These are phyloP conservation scores for Eublepharis macularius DNA, from an alignment of 2,113 vertebrate genomes.

Conservation along the genomic window DNA sequence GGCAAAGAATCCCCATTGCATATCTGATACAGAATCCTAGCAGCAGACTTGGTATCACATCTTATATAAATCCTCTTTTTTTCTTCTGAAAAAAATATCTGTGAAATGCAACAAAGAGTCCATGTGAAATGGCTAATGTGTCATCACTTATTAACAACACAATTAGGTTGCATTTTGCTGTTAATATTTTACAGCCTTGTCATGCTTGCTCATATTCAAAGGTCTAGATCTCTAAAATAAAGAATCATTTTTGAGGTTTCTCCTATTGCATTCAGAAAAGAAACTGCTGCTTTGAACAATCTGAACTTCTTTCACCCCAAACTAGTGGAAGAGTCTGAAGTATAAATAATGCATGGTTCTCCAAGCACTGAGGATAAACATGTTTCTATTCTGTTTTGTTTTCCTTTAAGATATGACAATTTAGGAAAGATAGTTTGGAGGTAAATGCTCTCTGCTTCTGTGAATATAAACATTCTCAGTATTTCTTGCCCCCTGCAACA, in stretches of 20 bases:
- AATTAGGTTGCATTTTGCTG: background rate
- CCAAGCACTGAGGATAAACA: conserved; percentile 74
- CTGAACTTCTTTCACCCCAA: conserved; percentile 69
- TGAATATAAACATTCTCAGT: conserved; percentile 59
- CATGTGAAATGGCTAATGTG: background rate
- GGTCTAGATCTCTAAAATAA: conserved; percentile 59
- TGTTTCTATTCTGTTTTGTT: conserved; percentile 75
- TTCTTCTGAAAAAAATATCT: background rate
- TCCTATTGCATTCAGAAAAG: conserved; percentile 69
- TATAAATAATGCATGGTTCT: conserved; percentile 78
- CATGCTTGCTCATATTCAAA: conserved; percentile 35
- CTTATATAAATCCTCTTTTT: background rate
- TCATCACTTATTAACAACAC: rapidly evolving
- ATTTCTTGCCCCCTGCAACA: conserved; percentile 68
- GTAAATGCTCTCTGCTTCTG: conserved; percentile 66
- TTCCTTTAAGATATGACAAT: conserved; percentile 75
- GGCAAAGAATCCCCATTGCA: too few species aligned
- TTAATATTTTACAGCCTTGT: conserved; percentile 59
- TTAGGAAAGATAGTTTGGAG: conserved; percentile 55
- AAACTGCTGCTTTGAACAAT: conserved; percentile 69
- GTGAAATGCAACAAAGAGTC: background rate
- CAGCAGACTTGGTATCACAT: too few species aligned
- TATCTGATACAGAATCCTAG: too few species aligned
- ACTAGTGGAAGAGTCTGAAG: conserved; percentile 71
- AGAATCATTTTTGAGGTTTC: conserved; percentile 64